phyloP scores from a whole-genome alignment of 2,888 invertebrate genomes.

The Agriopis leucophaearia region DNA sequence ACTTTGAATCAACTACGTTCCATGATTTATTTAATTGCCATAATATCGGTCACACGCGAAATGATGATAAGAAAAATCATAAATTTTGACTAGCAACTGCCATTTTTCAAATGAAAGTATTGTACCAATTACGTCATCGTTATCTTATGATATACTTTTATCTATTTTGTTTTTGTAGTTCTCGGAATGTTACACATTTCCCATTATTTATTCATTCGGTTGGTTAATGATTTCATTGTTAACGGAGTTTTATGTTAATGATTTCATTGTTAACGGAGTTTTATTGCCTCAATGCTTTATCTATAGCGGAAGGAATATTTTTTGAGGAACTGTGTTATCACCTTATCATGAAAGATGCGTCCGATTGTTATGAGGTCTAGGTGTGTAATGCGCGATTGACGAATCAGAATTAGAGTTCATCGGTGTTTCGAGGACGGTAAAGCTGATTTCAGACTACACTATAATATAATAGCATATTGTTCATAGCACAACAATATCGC shows the following conservation, averaged over 20 bases:
- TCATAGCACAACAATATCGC: too few species aligned
- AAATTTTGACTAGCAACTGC: neutral
- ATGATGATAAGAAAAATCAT: conserved; percentile 4
- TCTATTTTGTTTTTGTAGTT: conserved; percentile 44
- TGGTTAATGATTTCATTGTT: conserved; percentile 36
- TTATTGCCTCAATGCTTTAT: conserved; percentile 11
- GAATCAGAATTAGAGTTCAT: conserved; percentile 15
- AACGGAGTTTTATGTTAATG: conserved; percentile 33
- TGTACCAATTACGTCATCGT: conserved; percentile 48
- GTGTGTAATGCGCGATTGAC: conserved; percentile 1
- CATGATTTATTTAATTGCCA: conserved; percentile 13
- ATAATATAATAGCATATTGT: too few species aligned
- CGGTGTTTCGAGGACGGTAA: conserved; percentile 33
- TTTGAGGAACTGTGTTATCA: conserved; percentile 4
- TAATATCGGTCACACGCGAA: conserved; percentile 4
- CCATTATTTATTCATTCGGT: conserved; percentile 33
- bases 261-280: conserved; percentile 35
- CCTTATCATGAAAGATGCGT: neutral
- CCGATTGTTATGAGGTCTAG: conserved; percentile 1
- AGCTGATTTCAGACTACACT: too few species aligned
- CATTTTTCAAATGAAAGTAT: conserved; percentile 37
- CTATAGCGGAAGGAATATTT: conserved; percentile 29
- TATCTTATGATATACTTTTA: conserved; percentile 40
- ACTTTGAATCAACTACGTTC: neutral
- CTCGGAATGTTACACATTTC: conserved; percentile 41